These are phyloP conservation scores for Petrocephalus sullivani DNA, from an alignment of 2,797 vertebrate species.

Conservation along the genomic window DNA sequence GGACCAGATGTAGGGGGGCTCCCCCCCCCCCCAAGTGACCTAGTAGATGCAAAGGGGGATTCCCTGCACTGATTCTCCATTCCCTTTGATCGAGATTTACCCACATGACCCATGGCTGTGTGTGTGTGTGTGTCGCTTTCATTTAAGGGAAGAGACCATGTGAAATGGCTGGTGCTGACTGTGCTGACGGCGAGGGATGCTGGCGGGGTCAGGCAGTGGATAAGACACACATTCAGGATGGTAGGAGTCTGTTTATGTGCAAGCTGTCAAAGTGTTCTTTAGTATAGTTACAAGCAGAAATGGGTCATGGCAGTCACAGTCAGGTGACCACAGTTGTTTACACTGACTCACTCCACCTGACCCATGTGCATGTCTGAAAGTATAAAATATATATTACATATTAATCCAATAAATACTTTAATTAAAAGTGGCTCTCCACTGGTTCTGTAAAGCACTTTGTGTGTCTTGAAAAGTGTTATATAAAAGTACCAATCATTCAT, in stretches of 20 bases:
- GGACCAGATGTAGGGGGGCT: slow-evolving; percentile 41
- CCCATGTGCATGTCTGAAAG: background rate
- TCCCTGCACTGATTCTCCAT: slow-evolving; percentile 26
- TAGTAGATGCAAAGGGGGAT: slow-evolving; percentile 34
- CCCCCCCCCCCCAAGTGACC: slow-evolving; percentile 7
- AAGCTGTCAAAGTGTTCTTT: background rate
- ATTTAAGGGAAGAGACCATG: slow-evolving; percentile 29
- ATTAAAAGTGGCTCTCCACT: background rate
- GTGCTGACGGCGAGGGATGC: background rate
- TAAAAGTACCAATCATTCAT: background rate
- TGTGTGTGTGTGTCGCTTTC: slow-evolving; percentile 41
- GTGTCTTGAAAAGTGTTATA: background rate
- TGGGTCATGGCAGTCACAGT: background rate
- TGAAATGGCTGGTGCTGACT: slow-evolving; percentile 34
- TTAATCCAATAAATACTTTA: background rate
- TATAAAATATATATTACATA: background rate
- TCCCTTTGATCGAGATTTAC: slow-evolving; percentile 42
- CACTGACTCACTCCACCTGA: background rate
- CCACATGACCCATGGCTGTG: slow-evolving; percentile 18
- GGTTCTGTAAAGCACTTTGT: background rate
- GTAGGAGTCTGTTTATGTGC: background rate
- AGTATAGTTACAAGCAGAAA: background rate
- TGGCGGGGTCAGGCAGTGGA: background rate
- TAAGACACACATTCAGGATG: background rate
- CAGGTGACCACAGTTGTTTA: background rate